phyloP scores from a whole-genome alignment of 2,797 vertebrate genomes.

The Schizopygopsis pylzovi region DNA sequence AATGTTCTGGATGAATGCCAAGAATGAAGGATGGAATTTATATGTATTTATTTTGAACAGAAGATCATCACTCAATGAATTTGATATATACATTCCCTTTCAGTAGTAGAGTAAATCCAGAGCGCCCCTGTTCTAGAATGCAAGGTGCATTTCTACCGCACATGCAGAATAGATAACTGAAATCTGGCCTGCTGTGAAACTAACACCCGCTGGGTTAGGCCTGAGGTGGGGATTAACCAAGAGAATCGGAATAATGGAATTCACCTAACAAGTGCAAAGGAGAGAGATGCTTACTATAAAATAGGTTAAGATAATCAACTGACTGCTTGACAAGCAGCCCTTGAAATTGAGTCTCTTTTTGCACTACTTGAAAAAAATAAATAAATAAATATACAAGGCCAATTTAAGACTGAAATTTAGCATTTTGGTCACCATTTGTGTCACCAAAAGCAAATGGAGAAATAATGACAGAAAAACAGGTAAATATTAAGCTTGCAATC shows the following conservation, averaged over 20 bases:
- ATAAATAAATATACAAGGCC: neutral
- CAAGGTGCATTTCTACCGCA: neutral
- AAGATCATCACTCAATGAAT: neutral
- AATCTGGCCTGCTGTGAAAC: constrained; percentile 63
- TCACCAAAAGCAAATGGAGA: neutral
- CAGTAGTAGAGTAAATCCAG: neutral
- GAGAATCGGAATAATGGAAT: constrained; percentile 51
- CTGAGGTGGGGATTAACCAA: constrained; percentile 72
- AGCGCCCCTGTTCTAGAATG: constrained; percentile 27
- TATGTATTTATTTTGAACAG: neutral
- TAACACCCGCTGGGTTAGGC: constrained; percentile 73
- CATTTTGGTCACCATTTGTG: too few species aligned
- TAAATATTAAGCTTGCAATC: neutral
- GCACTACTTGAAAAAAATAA: neutral
- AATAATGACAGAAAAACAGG: neutral
- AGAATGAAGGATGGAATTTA: neutral
- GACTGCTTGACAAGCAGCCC: neutral
- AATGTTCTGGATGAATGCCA: too few species aligned
- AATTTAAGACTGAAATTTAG: neutral
- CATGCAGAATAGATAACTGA: constrained; percentile 60
- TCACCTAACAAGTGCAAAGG: constrained; percentile 59
- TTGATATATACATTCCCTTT: constrained; percentile 20
- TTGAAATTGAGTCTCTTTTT: neutral
- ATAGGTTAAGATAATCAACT: constrained; percentile 7
- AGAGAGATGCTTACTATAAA: constrained; percentile 18